phyloP scores from a whole-genome alignment of 2,888 invertebrate genomes.

The Margaritifera margaritifera region DNA sequence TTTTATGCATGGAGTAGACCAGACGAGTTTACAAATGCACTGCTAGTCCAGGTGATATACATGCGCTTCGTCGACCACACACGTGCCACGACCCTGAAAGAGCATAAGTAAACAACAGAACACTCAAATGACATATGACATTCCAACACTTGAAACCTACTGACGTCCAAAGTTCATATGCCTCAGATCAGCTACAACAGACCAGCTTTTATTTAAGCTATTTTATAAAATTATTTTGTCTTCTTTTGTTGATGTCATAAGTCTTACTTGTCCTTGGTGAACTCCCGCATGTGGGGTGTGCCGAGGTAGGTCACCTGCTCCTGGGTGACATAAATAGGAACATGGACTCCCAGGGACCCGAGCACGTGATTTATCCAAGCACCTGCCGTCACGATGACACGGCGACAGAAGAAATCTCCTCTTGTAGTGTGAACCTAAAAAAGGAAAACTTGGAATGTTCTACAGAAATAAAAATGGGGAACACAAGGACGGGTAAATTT shows the following conservation, averaged over 20 bases:
- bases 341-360: slow-evolving; percentile 62
- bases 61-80: no score
- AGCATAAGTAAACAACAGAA: no score
- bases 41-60: no score
- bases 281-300: slow-evolving; percentile 64
- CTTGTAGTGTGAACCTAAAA: slow-evolving; percentile 60
- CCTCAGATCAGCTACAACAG: background rate
- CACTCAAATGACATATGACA: no score
- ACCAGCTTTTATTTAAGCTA: no score
- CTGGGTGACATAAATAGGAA: slow-evolving; percentile 68
- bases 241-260: background rate
- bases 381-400: slow-evolving; percentile 65
- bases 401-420: slow-evolving; percentile 59
- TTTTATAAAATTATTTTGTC: no score
- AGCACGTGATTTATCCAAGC: slow-evolving; percentile 70
- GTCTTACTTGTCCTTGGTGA: slow-evolving; percentile 64
- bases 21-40: no score
- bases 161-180: background rate
- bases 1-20: no score
- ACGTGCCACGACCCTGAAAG: no score
- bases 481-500: no score
- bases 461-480: no score
- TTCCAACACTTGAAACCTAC: background rate
- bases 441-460: no score
- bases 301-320: slow-evolving; percentile 70